Percentiles rank a stretch among this genome's conserved stretches.
phyloP scores from a whole-genome alignment of 2,113 vertebrate genomes.

The Gambusia holbrooki region DNA sequence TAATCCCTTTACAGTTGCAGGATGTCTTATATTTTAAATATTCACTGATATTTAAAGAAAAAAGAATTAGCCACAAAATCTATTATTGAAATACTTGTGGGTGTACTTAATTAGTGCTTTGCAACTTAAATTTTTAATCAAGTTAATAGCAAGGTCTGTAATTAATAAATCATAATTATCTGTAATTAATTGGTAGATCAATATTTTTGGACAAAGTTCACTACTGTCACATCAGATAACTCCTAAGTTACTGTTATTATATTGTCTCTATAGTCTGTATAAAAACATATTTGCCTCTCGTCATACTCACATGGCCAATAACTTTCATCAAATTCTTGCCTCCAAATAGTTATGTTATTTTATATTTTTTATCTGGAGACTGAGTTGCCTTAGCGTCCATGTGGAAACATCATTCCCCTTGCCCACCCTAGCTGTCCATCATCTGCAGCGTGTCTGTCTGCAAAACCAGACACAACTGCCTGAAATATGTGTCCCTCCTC shows the following conservation, averaged over 20 bases:
- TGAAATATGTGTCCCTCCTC: slow-evolving; percentile 76
- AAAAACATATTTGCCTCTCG: not conserved
- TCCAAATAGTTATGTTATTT: slow-evolving; percentile 36
- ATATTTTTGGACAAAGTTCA: not conserved
- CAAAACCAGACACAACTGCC: slow-evolving; percentile 65
- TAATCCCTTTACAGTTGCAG: too few species aligned
- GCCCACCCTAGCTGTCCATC: slow-evolving; percentile 63
- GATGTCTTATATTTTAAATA: too few species aligned
- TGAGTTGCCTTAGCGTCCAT: slow-evolving; percentile 52
- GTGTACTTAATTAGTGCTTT: too few species aligned
- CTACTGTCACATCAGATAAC: not conserved
- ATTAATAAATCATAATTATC: too few species aligned
- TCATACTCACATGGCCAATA: not conserved
- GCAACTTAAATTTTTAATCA: too few species aligned
- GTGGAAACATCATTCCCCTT: slow-evolving; percentile 42
- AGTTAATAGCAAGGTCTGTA: too few species aligned
- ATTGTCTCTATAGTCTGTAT: too few species aligned
- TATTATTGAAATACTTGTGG: too few species aligned
- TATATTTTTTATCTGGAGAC: slow-evolving; percentile 39
- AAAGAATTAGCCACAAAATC: too few species aligned
- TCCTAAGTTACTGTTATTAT: not conserved
- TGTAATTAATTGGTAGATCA: not conserved
- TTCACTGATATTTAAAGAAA: too few species aligned
- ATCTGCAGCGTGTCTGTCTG: slow-evolving; percentile 67
- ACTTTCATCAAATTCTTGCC: not conserved